Conservation (phyloP, 2,113 vertebrate species). For the Ceratotherium simum region DNA sequence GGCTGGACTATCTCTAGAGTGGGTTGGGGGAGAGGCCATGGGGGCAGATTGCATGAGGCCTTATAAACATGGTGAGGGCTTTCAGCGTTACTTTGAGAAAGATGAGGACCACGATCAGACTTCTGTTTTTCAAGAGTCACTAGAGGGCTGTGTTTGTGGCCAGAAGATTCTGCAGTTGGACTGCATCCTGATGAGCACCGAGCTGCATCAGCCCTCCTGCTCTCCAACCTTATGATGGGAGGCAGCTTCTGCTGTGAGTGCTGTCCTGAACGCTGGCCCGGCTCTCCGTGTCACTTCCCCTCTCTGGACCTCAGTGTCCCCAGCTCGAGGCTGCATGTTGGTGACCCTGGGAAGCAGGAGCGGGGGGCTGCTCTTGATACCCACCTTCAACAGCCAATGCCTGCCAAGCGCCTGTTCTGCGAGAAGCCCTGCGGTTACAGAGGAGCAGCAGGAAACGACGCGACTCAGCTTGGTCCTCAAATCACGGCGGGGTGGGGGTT, state of each 20-base stretch:
- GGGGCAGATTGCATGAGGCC: no score
- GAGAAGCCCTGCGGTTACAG: accelerated
- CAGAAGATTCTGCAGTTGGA: background rate
- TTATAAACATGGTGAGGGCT: accelerated
- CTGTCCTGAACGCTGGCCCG: background rate
- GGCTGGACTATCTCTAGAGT: background rate
- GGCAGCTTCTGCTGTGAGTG: background rate
- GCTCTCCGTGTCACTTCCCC: background rate
- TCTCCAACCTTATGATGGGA: background rate
- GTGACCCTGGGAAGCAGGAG: background rate
- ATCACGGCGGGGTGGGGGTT: accelerated
- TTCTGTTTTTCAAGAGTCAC: background rate
- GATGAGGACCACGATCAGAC: no score
- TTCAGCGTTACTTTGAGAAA: background rate
- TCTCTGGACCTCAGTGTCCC: background rate
- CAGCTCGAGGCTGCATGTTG: background rate
- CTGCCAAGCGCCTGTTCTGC: accelerated
- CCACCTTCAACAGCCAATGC: accelerated
- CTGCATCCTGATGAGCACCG: background rate
- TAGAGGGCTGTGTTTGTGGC: background rate
- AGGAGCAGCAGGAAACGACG: background rate
- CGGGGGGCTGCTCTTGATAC: accelerated
- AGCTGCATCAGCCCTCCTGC: background rate
- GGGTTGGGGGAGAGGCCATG: background rate
- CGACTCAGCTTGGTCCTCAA: background rate